Conservation (phyloP, 2,888 invertebrate species). For the Drosophila sordidula region DNA sequence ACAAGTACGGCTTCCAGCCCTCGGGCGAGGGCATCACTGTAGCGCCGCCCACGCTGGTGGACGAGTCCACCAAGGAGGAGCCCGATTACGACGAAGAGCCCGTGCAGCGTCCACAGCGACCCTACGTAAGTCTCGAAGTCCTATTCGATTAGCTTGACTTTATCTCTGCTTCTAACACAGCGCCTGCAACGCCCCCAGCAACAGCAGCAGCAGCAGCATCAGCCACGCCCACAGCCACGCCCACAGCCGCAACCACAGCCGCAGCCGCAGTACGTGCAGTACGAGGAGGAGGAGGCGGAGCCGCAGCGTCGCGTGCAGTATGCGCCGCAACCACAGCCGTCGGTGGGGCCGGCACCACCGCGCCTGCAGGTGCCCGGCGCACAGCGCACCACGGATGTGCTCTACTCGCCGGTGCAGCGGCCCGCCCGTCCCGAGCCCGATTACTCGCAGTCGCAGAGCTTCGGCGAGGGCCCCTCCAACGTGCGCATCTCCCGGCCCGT, state of each 20-base stretch:
- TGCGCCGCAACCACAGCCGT: constrained; percentile 68
- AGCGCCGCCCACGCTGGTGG: constrained; percentile 87
- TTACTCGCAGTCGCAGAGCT: constrained; percentile 82
- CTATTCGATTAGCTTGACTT: not conserved
- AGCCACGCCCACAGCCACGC: constrained; percentile 56
- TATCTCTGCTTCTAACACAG: constrained; percentile 28
- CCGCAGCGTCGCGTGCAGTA: constrained; percentile 81
- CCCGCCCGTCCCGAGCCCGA: constrained; percentile 84
- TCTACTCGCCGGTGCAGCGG: constrained; percentile 83
- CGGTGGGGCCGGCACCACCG: constrained; percentile 76
- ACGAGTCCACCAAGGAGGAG: constrained; percentile 85
- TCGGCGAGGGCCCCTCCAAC: constrained; percentile 82
- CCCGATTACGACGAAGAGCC: constrained; percentile 85
- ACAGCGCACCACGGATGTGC: constrained; percentile 83
- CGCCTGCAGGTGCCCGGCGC: constrained; percentile 83
- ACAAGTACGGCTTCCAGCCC: constrained; percentile 94
- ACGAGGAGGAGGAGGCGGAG: constrained; percentile 81
- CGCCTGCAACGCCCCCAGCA: constrained; percentile 76
- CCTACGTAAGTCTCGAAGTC: constrained; percentile 75
- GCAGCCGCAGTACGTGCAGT: constrained; percentile 82
- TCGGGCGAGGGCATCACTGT: constrained; percentile 94
- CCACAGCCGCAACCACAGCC: constrained; percentile 74
- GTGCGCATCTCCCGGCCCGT: constrained; percentile 83
- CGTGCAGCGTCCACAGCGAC: constrained; percentile 76
- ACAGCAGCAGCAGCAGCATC: constrained; percentile 57